Evolutionary conservation across 2,888 invertebrate genomes (phyloP).

Genomic region (Drosophila eohydei): DNA sequence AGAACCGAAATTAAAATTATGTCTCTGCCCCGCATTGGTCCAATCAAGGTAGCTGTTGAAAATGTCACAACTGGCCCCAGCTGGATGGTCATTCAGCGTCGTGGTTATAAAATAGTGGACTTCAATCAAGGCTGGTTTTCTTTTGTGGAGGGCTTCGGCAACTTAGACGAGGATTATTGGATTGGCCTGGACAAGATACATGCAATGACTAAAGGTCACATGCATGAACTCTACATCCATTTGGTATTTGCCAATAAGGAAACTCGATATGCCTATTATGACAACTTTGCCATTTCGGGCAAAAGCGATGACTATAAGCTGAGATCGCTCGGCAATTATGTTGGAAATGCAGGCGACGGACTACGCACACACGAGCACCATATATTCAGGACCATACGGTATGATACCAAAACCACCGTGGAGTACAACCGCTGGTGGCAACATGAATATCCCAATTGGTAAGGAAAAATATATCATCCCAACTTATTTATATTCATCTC

Average conservation of each 20-base stretch:
- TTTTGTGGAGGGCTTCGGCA: slow-evolving; percentile 34
- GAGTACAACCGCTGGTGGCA: slow-evolving; percentile 47
- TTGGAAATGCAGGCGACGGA: slow-evolving; percentile 38
- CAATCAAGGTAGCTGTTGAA: slow-evolving; percentile 11
- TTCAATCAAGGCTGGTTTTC: slow-evolving; percentile 39
- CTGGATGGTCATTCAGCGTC: slow-evolving; percentile 46
- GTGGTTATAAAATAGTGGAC: slow-evolving; percentile 1
- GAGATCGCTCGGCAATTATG: slow-evolving; percentile 27
- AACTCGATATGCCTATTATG: slow-evolving; percentile 33
- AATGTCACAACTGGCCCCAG: slow-evolving; percentile 15
- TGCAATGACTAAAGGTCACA: slow-evolving; percentile 31
- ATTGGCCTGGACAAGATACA: slow-evolving; percentile 39
- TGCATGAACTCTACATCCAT: slow-evolving; percentile 39
- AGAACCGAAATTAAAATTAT: slow-evolving; percentile 13
- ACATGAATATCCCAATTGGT: slow-evolving; percentile 31
- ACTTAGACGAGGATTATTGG: slow-evolving; percentile 36
- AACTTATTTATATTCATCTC: neutral
- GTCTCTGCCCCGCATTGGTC: slow-evolving; percentile 22
- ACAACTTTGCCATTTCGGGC: slow-evolving; percentile 35
- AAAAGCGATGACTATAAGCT: slow-evolving; percentile 34
- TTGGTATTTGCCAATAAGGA: slow-evolving; percentile 33
- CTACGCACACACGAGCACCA: slow-evolving; percentile 32
- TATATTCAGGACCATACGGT: slow-evolving; percentile 24
- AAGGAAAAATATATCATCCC: neutral
- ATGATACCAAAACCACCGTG: neutral